Evolutionary conservation across 1,140 invertebrate genomes (phyloP), one percentile per base, ranked within the genome.

Genomic region (Amphibalanus amphitrite): DNA sequence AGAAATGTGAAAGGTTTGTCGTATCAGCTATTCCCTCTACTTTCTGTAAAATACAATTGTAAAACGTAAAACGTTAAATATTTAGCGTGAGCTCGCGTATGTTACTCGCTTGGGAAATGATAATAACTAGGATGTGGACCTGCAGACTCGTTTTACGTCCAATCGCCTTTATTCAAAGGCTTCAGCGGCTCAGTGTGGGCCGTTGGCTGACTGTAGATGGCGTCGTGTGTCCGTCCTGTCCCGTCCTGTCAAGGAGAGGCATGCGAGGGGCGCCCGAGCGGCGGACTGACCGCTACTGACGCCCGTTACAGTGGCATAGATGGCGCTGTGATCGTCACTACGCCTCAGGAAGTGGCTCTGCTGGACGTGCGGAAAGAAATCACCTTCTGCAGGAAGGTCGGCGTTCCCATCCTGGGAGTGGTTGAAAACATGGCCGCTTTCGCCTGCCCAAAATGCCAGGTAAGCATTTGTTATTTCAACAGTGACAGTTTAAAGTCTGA

Each of bases 331-430:
- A 83, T 96, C 69, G 87, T 96, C 1, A 95, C 91, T 65, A 95
- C 93, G 17, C 93, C 93, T 3, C 93, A 79, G 77, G 91, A 93
- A 81, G 86, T 93, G 33, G 86, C 92, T 0, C 81, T 95, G 30
- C 81, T 93, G 64, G 95, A 97, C 82, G 95, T 97, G 0, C 83
- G 93, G 28, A 96, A 96, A 81, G 93, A 97, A 84, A 89, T 97
- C 23, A 88, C 89, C 75, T 97, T 97, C 82, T 97, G 93, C 79
- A 82, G 82, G 73, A 95, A 94, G 81, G 86, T 92, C 17, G 86
- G 87, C 20, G 85, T 97, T 75, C 87, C 86, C 17, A 86, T 97
- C 71, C 76, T 97, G 40, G 95, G 95, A 1, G 84, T 96, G 0
- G 81, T 97, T 33, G 93, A 97, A 82, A 97, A 97, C 80, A 97